Conservation (phyloP, 2,888 invertebrate genomes). For the Volucella bombylans region DNA sequence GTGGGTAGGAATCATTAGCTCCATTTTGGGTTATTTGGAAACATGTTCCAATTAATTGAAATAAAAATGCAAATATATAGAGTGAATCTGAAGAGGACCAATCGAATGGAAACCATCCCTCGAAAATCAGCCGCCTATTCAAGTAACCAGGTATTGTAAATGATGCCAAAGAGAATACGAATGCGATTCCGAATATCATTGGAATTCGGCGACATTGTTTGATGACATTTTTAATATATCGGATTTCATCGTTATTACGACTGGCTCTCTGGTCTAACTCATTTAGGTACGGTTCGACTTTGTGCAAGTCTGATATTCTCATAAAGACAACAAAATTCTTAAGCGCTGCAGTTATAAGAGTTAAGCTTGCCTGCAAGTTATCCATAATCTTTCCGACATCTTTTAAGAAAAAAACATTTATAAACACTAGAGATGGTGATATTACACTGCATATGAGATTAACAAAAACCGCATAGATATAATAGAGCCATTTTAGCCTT, state of each 20-base stretch:
- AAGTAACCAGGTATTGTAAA: background rate
- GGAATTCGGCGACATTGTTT: conserved; percentile 12
- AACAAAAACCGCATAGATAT: too few species aligned
- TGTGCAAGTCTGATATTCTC: background rate
- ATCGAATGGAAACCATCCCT: conserved; percentile 43
- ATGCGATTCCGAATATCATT: background rate
- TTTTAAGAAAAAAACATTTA: background rate
- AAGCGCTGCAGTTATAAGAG: background rate
- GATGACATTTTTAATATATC: conserved; percentile 2
- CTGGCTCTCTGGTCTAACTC: conserved; percentile 19
- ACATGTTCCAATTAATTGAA: conserved; percentile 18
- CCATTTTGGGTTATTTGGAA: conserved; percentile 30
- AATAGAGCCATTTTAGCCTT: too few species aligned
- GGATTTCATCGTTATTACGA: conserved; percentile 1
- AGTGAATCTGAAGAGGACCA: background rate
- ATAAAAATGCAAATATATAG: background rate
- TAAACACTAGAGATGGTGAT: too few species aligned
- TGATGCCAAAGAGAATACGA: background rate
- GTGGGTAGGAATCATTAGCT: conserved; percentile 31
- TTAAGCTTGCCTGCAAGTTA: conserved; percentile 26
- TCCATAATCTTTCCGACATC: conserved; percentile 18
- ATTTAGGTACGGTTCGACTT: background rate
- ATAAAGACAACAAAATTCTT: conserved; percentile 19
- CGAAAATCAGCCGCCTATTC: background rate
- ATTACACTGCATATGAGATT: too few species aligned